Conservation (phyloP, 2,113 vertebrate genomes). For the Perca schrenkii region DNA sequence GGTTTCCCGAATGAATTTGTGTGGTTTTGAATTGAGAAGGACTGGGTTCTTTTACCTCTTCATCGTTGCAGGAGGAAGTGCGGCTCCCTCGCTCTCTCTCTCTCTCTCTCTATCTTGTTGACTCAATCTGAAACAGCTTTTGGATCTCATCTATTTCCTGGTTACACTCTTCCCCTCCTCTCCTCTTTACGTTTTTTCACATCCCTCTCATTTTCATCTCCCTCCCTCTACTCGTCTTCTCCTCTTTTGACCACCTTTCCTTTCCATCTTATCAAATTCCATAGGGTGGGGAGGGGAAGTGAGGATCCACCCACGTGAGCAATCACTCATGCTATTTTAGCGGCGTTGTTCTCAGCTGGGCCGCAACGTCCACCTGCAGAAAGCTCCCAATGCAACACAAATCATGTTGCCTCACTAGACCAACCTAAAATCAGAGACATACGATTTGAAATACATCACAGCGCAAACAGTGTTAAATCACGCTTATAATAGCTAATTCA, state of each 20-base stretch:
- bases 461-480: slow-evolving; percentile 42
- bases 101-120: slow-evolving; percentile 61
- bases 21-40: slow-evolving; percentile 11
- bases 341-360: slow-evolving; percentile 55
- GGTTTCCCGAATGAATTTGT: background rate
- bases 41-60: slow-evolving; percentile 18
- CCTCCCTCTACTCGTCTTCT: slow-evolving; percentile 18
- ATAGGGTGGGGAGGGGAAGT: slow-evolving; percentile 68
- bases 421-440: slow-evolving; percentile 26
- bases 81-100: slow-evolving; percentile 30
- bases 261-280: slow-evolving; percentile 78
- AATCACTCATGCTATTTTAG: slow-evolving; percentile 78
- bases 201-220: slow-evolving; percentile 42
- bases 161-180: slow-evolving; percentile 38
- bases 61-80: slow-evolving; percentile 49
- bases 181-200: slow-evolving; percentile 36
- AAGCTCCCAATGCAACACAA: slow-evolving; percentile 30
- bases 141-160: slow-evolving; percentile 73
- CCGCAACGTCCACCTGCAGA: slow-evolving; percentile 66
- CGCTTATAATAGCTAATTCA: slow-evolving; percentile 56
- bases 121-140: slow-evolving; percentile 72
- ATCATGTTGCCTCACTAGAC: slow-evolving; percentile 42
- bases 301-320: slow-evolving; percentile 75
- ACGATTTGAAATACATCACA: slow-evolving; percentile 30
- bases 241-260: slow-evolving; percentile 61